These are phyloP conservation scores for Tipula unca DNA, from an alignment of 2,888 invertebrate genomes.

Conservation along the genomic window DNA sequence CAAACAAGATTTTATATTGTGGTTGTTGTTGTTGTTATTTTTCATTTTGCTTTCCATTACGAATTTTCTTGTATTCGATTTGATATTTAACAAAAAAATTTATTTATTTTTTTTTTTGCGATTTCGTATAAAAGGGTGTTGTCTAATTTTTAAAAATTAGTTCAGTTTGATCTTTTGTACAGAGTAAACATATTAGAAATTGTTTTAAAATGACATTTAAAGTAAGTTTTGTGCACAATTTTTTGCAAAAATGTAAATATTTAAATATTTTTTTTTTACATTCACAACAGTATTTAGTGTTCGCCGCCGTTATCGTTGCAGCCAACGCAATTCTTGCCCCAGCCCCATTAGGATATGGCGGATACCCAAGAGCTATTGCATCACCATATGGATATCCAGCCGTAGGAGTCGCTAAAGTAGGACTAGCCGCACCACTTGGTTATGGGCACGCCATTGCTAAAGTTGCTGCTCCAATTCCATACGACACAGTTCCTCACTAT, in stretches of 20 bases:
- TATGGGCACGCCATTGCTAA: slow-evolving; percentile 25
- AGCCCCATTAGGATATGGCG: not conserved
- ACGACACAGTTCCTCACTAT: slow-evolving; percentile 49
- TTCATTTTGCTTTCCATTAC: not conserved
- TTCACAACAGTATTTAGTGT: not conserved
- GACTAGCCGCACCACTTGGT: not conserved
- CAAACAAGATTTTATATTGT: not conserved
- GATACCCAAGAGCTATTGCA: not conserved
- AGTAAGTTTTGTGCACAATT: not conserved
- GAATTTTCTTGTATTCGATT: not conserved
- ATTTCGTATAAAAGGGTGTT: not conserved
- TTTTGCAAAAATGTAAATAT: too few species aligned
- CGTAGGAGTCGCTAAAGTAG: not conserved
- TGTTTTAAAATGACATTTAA: not conserved
- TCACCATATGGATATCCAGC: not conserved
- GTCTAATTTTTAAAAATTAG: not conserved
- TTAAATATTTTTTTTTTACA: not conserved
- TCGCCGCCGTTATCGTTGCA: not conserved
- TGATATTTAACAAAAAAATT: not conserved
- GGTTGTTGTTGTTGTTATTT: not conserved
- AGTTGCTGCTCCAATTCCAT: slow-evolving; percentile 28
- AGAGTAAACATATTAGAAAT: not conserved
- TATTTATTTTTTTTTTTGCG: not conserved
- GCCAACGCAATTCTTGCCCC: not conserved
- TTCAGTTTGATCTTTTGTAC: not conserved